Evolutionary conservation across 2,888 invertebrate species (phyloP), one percentile per base, ranked within the genome.

Genomic region (Drosophila merina): DNA sequence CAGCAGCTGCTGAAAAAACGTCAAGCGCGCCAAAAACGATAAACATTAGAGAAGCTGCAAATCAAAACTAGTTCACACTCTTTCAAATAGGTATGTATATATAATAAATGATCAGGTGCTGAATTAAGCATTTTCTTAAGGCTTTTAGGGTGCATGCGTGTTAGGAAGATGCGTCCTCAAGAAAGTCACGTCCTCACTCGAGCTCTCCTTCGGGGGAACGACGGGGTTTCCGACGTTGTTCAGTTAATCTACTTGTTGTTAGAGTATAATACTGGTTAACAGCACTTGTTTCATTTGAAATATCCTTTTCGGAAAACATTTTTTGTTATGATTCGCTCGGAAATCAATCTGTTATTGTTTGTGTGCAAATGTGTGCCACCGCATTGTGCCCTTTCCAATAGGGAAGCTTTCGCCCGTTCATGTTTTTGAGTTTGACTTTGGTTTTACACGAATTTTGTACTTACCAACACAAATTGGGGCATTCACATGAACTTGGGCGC

Each of bases 351-450:
- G 67, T 63, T 63, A 67, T 63, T 63, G 63, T 63, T 63, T 63
- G 63, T 64, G 66, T 60, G 62, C 45, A 30, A 60, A 60, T 59
- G 59, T 66, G 64, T 64, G 67, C 67, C 63, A 63, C 67, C 63
- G 67, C 63, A 63, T 67, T 63, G 63, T 67, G 67, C 33, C 51
- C 26, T 26, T 45, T 52, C 33, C 12, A 26, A 33, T 20, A 12
- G 10, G 68, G 44, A 45, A 67, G 67, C 55, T 63, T 63, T 63
- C 45, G 45, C 67, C 36, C 12, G 44, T n/a, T 45, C 67, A 67
- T 63, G 63, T 54, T 67, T 52, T 67, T n/a, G 25, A 1, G 8
- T 14, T n/a, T 8, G 12, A 9, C 9, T 3, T n/a, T 20, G 2
- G 0, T n/a, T 12, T 10, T 0, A 5, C 2, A 12, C 1, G 1